Conservation (phyloP, 2,888 invertebrate species). For the Synanthedon vespiformis region DNA sequence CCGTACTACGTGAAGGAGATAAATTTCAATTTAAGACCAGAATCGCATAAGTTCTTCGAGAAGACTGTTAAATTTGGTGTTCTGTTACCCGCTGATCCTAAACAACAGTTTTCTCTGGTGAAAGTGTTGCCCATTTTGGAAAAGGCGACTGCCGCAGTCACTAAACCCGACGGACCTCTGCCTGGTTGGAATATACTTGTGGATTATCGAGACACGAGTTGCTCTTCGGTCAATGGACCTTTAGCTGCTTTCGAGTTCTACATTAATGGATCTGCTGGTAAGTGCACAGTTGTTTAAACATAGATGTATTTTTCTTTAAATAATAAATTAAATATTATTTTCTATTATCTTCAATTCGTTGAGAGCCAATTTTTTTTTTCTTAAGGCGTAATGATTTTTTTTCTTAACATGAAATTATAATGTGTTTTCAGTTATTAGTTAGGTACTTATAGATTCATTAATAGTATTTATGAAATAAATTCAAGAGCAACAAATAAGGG, state of each 20-base stretch:
- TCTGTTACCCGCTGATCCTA: constrained; percentile 72
- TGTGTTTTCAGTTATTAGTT: too few species aligned
- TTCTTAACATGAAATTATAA: too few species aligned
- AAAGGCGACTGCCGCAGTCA: constrained; percentile 75
- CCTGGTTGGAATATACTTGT: constrained; percentile 78
- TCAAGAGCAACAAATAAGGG: too few species aligned
- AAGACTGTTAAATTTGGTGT: constrained; percentile 73
- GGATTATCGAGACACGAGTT: constrained; percentile 78
- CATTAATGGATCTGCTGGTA: constrained; percentile 75
- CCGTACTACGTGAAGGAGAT: constrained; percentile 53
- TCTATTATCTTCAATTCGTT: not conserved
- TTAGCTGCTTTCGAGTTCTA: constrained; percentile 83
- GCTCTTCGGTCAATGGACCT: constrained; percentile 82
- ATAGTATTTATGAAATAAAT: too few species aligned
- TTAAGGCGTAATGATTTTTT: too few species aligned
- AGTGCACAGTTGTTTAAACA: constrained; percentile 14
- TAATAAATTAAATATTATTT: not conserved
- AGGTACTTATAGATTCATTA: too few species aligned
- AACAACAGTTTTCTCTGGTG: constrained; percentile 73
- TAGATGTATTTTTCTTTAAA: not conserved
- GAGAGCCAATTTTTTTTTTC: too few species aligned
- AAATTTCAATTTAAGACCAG: constrained; percentile 47
- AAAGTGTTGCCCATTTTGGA: constrained; percentile 79
- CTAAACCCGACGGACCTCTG: constrained; percentile 69
- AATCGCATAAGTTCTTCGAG: constrained; percentile 42